phyloP scores from a whole-genome alignment of 92 coral and sea anemone genomes.

The Meandrina meandrites region DNA sequence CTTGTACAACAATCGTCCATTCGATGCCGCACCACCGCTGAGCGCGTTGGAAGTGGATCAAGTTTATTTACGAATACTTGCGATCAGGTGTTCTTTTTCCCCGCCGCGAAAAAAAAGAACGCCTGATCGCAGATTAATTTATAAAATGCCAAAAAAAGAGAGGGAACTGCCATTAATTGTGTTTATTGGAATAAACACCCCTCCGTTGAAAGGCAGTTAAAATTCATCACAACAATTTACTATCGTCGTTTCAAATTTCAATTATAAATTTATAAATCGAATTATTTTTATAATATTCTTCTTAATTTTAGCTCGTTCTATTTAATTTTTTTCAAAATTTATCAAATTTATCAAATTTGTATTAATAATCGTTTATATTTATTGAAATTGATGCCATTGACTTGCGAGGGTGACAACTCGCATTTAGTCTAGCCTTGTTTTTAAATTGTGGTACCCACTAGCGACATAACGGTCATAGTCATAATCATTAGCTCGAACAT shows the following conservation, averaged over 20 bases:
- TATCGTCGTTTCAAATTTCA: neutral
- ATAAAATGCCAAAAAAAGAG: too few relatives aligned
- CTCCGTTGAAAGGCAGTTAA: neutral
- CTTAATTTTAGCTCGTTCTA: neutral
- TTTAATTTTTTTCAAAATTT: neutral
- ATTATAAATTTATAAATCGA: neutral
- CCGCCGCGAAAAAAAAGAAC: too few relatives aligned
- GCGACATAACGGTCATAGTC: too few relatives aligned
- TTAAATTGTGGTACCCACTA: too few relatives aligned
- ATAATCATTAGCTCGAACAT: too few relatives aligned
- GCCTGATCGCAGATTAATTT: too few relatives aligned
- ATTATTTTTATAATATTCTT: neutral
- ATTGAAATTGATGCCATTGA: neutral
- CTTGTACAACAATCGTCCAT: neutral
- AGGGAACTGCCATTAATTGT: neutral
- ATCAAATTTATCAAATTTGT: neutral
- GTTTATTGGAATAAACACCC: neutral
- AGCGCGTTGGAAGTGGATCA: too few relatives aligned
- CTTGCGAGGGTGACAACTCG: neutral
- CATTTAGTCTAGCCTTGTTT: neutral
- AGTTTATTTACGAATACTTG: too few relatives aligned
- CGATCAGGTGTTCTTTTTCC: too few relatives aligned
- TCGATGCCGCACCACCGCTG: too few relatives aligned
- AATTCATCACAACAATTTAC: neutral
- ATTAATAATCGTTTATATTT: slow-evolving; percentile 1